Evolutionary conservation across 2,888 invertebrate genomes (phyloP), one percentile per base, ranked within the genome.

Genomic region (Amaurobius ferox): DNA sequence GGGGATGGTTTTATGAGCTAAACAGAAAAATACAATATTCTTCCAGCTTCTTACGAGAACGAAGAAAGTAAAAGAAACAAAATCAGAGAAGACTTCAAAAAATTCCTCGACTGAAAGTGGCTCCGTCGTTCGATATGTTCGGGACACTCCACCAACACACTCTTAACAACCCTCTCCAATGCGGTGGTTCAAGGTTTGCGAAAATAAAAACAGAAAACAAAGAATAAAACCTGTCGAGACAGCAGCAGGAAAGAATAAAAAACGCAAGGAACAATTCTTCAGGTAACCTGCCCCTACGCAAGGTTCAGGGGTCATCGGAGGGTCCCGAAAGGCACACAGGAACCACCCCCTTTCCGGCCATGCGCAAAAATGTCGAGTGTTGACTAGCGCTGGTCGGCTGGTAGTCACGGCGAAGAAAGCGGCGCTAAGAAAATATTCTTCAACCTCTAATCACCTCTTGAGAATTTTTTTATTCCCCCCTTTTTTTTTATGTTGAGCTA

Each of bases 371-470:
- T 80, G 77, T 83, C 71, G 74, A 83, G 83, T 83, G 83, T 83
- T 83, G 77, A 77, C 83, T 77, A 83, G 83, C 71, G 67, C 30
- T 64, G 70, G 76, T 77, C 76, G 83, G 70, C 83, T 64, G 83
- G 64, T 71, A 77, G 77, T 76, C 81, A 77, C 5, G 55, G 29
- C 48, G 66, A 23, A 71, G 71, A 83, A 83, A 83, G 74, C 83
- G 73, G 29, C 61, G 74, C 26, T 71, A 83, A 83, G 83, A 83
- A 83, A 83, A 83, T 77, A 83, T 55, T 83, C 83, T 77, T 71
- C 83, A 83, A 83, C 77, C 55, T 83, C 74, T 83, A 83, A 83
- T 83, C 83, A 77, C 66, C 77, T 77, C 83, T 83, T 76, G 48
- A 73, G 35, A 30, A 32, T 70, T 70, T 68, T 70, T 78, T 23